These are phyloP conservation scores for Nomada hirtipes DNA, from an alignment of 2,888 invertebrate genomes.

Conservation along the genomic window DNA sequence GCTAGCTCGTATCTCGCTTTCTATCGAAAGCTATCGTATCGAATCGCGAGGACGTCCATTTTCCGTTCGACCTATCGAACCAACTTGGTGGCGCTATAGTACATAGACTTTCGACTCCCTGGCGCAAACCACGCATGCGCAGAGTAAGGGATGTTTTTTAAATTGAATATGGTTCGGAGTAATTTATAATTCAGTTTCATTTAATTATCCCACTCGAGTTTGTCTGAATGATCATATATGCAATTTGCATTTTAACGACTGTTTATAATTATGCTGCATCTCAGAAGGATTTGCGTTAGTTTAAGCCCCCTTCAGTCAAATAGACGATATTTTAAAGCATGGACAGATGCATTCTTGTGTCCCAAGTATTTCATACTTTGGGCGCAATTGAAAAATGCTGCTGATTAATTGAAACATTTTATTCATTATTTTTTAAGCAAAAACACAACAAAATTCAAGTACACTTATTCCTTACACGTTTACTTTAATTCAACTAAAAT, in stretches of 20 bases:
- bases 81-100: conserved; percentile 3
- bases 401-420: conserved; percentile 79
- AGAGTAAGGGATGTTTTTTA: background rate
- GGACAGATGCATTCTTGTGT: background rate
- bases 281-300: background rate
- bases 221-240: background rate
- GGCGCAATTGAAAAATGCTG: conserved; percentile 10
- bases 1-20: conserved; percentile 40
- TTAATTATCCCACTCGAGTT: too few relatives aligned
- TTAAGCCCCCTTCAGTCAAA: too few relatives aligned
- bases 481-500: conserved; percentile 81
- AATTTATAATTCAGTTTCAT: background rate
- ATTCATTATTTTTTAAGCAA: conserved; percentile 83
- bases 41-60: conserved; percentile 17
- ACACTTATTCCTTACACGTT: conserved; percentile 82
- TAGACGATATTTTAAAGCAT: background rate
- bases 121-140: background rate
- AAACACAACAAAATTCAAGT: conserved; percentile 84
- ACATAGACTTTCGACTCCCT: background rate
- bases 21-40: conserved; percentile 40
- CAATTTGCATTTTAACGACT: background rate
- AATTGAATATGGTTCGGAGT: background rate
- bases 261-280: background rate
- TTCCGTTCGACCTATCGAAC: conserved; percentile 41
- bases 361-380: background rate